A percentile compares a stretch with the other conserved stretches of the same genome.
These are phyloP conservation scores for Clanis bilineata DNA, from an alignment of 2,888 invertebrate genomes.

Conservation along the genomic window DNA sequence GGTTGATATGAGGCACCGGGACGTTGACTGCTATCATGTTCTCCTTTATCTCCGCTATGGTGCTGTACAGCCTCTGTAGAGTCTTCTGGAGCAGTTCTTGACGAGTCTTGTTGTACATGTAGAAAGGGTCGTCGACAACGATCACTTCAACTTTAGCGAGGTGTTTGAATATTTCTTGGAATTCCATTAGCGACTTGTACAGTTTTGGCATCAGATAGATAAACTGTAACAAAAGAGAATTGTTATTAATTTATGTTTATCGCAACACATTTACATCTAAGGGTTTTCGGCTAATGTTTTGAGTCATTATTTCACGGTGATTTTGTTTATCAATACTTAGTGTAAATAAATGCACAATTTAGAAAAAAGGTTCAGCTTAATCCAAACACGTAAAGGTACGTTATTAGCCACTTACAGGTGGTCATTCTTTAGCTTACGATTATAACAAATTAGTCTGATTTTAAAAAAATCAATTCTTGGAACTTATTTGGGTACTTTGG, in stretches of 20 bases:
- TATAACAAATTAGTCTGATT: slow-evolving; percentile 2
- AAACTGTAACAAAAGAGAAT: slow-evolving; percentile 75
- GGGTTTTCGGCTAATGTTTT: not conserved
- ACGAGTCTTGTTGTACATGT: slow-evolving; percentile 65
- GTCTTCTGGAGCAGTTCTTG: slow-evolving; percentile 64
- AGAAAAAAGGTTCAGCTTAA: slow-evolving; percentile 6
- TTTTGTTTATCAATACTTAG: slow-evolving; percentile 4
- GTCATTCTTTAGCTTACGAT: not conserved
- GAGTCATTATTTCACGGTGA: slow-evolving; percentile 7
- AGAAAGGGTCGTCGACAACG: slow-evolving; percentile 67
- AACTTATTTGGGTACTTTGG: not conserved
- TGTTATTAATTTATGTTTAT: not conserved
- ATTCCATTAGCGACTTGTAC: slow-evolving; percentile 71
- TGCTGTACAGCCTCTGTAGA: slow-evolving; percentile 77
- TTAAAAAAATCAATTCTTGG: not conserved
- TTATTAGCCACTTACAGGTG: not conserved
- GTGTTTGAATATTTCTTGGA: slow-evolving; percentile 62
- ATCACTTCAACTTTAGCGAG: slow-evolving; percentile 60
- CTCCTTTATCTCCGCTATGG: slow-evolving; percentile 78
- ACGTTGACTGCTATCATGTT: slow-evolving; percentile 64
- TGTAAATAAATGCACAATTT: slow-evolving; percentile 3
- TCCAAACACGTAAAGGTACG: slow-evolving; percentile 8
- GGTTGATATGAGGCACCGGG: slow-evolving; percentile 56
- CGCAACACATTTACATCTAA: not conserved
- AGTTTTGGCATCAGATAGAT: slow-evolving; percentile 80